Evolutionary conservation across 1,140 invertebrate species (phyloP).

Genomic region (Drosophila bocki): DNA sequence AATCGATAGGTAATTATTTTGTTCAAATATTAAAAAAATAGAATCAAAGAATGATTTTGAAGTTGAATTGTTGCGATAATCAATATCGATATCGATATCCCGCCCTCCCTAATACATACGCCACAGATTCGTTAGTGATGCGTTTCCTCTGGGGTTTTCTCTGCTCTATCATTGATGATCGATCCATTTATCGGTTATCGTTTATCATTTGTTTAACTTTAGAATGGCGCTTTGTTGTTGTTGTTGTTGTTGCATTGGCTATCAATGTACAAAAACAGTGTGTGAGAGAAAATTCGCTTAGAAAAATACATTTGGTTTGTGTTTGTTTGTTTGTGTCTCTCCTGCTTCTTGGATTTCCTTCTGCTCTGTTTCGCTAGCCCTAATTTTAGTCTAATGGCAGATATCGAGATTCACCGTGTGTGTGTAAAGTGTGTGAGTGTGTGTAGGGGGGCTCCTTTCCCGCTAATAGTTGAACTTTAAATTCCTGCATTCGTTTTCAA

Average conservation of each 20-base stretch:
- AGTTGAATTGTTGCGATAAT: neutral
- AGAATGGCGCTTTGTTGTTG: neutral
- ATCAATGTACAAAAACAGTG: conserved; percentile 38
- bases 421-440: neutral
- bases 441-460: conserved; percentile 7
- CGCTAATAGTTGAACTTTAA: conserved; percentile 60
- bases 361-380: conserved; percentile 38
- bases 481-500: conserved; percentile 62
- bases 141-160: conserved; percentile 1
- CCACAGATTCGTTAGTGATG: conserved; percentile 12
- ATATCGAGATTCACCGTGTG: conserved; percentile 63
- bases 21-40: too few species aligned
- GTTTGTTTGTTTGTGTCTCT: conserved; percentile 15
- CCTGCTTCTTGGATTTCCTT: conserved; percentile 12
- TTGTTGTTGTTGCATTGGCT: conserved; percentile 1
- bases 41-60: too few species aligned
- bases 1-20: too few species aligned
- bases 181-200: neutral
- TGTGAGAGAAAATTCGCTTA: conserved; percentile 51
- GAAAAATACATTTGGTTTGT: conserved; percentile 64
- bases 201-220: conserved; percentile 13
- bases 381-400: conserved; percentile 65
- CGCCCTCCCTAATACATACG: neutral
- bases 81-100: neutral
- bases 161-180: conserved; percentile 2